Evolutionary conservation across 2,888 invertebrate species (phyloP), one percentile per base, ranked within the genome.

Genomic region (Zootermopsis nevadensis): DNA sequence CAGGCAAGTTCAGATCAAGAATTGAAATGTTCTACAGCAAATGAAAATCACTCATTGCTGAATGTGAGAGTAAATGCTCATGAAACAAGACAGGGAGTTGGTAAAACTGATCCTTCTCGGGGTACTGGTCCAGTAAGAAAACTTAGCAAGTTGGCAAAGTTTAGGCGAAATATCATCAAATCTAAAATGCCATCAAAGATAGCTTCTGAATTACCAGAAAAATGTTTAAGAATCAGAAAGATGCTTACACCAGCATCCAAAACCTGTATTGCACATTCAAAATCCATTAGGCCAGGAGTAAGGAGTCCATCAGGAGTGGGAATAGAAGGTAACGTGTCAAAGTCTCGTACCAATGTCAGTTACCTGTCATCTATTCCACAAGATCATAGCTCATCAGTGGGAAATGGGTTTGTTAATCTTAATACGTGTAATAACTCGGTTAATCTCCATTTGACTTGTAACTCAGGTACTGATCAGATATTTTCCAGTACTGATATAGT

Each of bases 161-260:
- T 38, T 3, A 35, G 74, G 33, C 22, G 35, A 38, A 74, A 38
- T 42, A 19, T 74, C 2, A n/a, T 42, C 8, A 74, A 42, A 42
- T 38, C 74, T 42, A 74, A 74, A 74, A n/a, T 38, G 38, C 74
- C 74, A 33, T 74, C 74, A 74, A 74, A 74, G 33, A 74, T 74
- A 74, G 35, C 38, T 42, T 31, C 35, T 38, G 42, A 74, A 33
- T 2, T 33, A 33, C 19, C 69, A 15, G n/a, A 27, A 22, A 22
- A 30, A 69, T 1, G 33, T 69, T 22, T 22, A n/a, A n/a, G 27
- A 27, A 15, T 1, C 27, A 66, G n/a, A n/a, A 66, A 66, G 66
- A 8, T 10, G 2, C 66, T 30, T 30, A 15, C 15, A 27, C 30
- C 27, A 27, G 27, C 12, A 27, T 66, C 66, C 27, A 10, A 27